These are phyloP conservation scores for Pelobates cultripes DNA, from an alignment of 2,797 vertebrate species.

Conservation along the genomic window DNA sequence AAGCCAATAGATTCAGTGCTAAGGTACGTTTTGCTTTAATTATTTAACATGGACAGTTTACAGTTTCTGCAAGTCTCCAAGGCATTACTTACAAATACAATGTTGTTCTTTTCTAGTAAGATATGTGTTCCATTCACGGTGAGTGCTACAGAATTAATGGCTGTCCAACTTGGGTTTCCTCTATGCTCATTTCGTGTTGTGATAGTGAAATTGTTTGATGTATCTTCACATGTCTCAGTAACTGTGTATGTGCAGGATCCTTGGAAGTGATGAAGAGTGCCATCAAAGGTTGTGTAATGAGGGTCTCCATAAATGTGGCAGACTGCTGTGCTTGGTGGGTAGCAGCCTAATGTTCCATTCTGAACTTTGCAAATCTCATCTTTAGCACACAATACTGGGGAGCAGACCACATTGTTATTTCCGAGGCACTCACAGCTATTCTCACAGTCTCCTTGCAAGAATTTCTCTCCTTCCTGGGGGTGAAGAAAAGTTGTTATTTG, in stretches of 20 bases:
- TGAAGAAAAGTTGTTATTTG: not conserved
- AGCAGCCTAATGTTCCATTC: conserved; percentile 49
- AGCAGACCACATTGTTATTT: conserved; percentile 56
- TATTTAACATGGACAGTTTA: too few species aligned
- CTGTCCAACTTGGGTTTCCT: conserved; percentile 68
- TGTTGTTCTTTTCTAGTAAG: conserved; percentile 69
- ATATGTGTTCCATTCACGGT: conserved; percentile 69
- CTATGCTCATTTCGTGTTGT: conserved; percentile 74
- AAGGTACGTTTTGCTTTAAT: too few species aligned
- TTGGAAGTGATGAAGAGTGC: conserved; percentile 77
- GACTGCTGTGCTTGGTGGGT: conserved; percentile 56
- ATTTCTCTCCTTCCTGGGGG: conserved; percentile 63
- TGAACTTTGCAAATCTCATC: conserved; percentile 59
- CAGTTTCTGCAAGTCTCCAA: too few species aligned
- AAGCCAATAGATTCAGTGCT: too few species aligned
- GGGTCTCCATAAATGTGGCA: conserved; percentile 80
- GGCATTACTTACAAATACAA: conserved; percentile 68
- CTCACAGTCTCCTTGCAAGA: conserved; percentile 58
- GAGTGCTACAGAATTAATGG: conserved; percentile 75
- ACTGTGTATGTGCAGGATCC: conserved; percentile 79
- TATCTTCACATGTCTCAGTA: conserved; percentile 69
- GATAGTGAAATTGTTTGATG: conserved; percentile 72
- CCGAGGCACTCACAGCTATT: conserved; percentile 56
- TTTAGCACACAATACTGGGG: conserved; percentile 49
- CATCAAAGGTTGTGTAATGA: conserved; percentile 79